These are phyloP conservation scores for Oscheius sp. DNA, from an alignment of 1,140 invertebrate species.

Conservation along the genomic window DNA sequence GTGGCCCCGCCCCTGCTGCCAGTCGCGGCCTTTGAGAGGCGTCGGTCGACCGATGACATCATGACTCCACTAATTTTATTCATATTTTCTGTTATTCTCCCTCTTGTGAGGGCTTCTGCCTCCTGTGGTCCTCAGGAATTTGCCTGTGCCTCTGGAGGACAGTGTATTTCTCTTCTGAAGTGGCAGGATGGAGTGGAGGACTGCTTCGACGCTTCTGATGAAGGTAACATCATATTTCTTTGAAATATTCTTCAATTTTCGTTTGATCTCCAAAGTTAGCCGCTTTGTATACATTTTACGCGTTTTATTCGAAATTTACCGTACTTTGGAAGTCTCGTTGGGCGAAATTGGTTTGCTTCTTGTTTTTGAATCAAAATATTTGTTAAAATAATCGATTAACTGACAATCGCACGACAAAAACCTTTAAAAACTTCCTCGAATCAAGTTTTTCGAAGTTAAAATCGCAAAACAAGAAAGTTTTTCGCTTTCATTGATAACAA, in stretches of 20 bases:
- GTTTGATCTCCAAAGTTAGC: no score
- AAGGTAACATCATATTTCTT: constrained; percentile 40
- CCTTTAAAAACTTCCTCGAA: not conserved
- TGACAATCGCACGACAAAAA: not conserved
- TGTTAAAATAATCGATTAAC: not conserved
- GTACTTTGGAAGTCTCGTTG: not conserved
- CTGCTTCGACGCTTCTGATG: constrained; percentile 41
- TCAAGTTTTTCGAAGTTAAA: no score
- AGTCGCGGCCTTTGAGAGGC: not conserved
- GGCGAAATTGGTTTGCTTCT: not conserved
- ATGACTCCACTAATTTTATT: constrained; percentile 6
- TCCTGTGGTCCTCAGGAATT: constrained; percentile 38
- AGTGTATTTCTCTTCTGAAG: constrained; percentile 40
- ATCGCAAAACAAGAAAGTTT: no score
- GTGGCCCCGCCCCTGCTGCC: not conserved
- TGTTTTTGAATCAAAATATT: not conserved
- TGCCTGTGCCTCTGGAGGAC: constrained; percentile 23
- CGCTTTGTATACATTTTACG: not conserved
- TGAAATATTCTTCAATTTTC: not conserved
- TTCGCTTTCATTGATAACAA: no score
- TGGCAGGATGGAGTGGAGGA: constrained; percentile 45
- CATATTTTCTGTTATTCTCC: not conserved
- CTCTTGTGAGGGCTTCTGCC: constrained; percentile 1
- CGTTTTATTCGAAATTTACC: not conserved
- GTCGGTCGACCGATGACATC: not conserved